phyloP scores from a whole-genome alignment of 2,888 invertebrate species.

The Oithona nana region DNA sequence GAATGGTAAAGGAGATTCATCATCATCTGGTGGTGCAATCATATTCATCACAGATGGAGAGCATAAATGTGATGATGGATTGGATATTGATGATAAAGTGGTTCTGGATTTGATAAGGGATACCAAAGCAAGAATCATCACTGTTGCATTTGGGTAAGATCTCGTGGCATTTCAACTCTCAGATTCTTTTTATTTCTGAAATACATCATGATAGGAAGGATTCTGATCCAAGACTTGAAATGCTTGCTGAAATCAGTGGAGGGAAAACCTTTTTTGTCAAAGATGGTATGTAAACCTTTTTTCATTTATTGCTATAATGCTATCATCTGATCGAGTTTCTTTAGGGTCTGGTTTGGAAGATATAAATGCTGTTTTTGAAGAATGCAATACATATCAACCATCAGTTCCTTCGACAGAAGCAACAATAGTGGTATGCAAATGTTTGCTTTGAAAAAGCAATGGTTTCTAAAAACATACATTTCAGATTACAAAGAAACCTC shows the following conservation, averaged over 20 bases:
- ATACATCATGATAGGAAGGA: no score
- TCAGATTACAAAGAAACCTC: no score
- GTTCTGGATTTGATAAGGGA: conserved; percentile 18
- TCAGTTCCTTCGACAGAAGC: conserved; percentile 4
- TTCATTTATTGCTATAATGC: no score
- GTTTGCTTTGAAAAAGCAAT: no score
- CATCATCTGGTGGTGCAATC: neutral
- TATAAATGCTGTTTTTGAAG: conserved; percentile 9
- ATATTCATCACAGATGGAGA: conserved; percentile 1
- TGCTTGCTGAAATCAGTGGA: no score
- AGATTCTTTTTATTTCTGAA: no score
- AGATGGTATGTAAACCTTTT: no score
- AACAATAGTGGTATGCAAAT: conserved; percentile 1
- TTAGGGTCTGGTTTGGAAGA: conserved; percentile 2
- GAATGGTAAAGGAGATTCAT: neutral
- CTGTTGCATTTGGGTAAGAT: conserved; percentile 21
- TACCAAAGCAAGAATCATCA: conserved; percentile 19
- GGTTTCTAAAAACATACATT: no score
- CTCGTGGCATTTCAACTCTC: no score
- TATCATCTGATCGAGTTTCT: no score
- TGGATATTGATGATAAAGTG: conserved; percentile 18
- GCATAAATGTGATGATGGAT: conserved; percentile 15
- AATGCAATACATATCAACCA: conserved; percentile 15
- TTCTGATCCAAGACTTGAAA: no score
- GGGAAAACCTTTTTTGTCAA: conserved; percentile 21